Percentiles rank a stretch among this genome's conserved stretches.
phyloP scores from a whole-genome alignment of 2,113 vertebrate genomes.

The Pseudopodoces humilis region DNA sequence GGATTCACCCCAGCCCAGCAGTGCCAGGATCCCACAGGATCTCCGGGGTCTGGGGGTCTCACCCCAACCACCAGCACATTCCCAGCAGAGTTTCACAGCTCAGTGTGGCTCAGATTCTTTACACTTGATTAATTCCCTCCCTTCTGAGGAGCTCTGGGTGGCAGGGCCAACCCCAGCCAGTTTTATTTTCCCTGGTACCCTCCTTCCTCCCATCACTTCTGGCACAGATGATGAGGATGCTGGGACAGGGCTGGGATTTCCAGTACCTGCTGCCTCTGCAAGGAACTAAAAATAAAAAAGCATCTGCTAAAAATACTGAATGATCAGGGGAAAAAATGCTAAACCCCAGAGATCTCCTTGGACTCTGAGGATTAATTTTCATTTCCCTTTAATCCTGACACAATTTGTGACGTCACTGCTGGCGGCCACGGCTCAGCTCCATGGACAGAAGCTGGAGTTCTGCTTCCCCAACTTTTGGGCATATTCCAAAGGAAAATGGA shows the following conservation, averaged over 20 bases:
- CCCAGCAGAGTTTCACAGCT: neutral
- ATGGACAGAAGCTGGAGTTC: neutral
- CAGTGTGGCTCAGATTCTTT: neutral
- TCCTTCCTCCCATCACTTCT: neutral
- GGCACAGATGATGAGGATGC: fast-evolving
- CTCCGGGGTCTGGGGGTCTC: neutral
- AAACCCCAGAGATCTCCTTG: neutral
- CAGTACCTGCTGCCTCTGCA: neutral
- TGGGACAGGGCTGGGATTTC: neutral
- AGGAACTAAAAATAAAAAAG: conserved; percentile 20
- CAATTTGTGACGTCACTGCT: neutral
- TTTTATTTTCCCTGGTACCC: neutral
- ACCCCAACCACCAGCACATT: neutral
- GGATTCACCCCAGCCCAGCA: neutral
- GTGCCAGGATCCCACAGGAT: neutral
- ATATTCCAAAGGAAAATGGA: neutral
- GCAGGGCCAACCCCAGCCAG: neutral
- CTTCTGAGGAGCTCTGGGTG: neutral
- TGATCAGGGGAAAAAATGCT: neutral
- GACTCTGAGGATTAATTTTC: neutral
- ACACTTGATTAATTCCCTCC: neutral
- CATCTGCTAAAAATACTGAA: conserved; percentile 31
- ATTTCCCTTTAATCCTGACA: conserved; percentile 9
- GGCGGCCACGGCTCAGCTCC: neutral
- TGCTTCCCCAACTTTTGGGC: neutral